These are phyloP conservation scores for Eubasilissa splendida DNA, from an alignment of 2,888 invertebrate species.

Conservation along the genomic window DNA sequence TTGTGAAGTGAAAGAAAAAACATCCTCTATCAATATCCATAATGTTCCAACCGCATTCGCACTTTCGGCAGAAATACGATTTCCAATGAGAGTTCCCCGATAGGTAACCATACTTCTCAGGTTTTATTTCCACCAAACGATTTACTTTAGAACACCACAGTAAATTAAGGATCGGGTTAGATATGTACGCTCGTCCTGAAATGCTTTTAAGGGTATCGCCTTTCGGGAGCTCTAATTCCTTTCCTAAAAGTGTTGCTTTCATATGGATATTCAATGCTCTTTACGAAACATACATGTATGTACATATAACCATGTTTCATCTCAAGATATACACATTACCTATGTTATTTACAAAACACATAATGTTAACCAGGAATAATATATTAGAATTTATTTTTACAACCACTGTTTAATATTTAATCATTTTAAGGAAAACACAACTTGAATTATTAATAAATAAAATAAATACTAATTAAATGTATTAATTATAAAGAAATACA, in stretches of 20 bases:
- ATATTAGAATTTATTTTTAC: too few relatives aligned
- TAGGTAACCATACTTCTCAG: background rate
- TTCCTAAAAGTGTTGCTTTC: constrained; percentile 26
- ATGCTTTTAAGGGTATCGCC: constrained; percentile 31
- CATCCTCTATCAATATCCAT: too few relatives aligned
- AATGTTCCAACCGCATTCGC: background rate
- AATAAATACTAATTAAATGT: too few relatives aligned
- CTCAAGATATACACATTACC: background rate
- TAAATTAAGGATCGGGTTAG: constrained; percentile 28
- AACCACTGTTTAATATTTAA: too few relatives aligned
- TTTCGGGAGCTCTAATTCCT: constrained; percentile 19
- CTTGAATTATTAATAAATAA: too few relatives aligned
- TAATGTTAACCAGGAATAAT: too few relatives aligned
- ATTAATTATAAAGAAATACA: too few relatives aligned
- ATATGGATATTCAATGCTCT: constrained; percentile 27
- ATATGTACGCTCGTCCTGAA: constrained; percentile 14
- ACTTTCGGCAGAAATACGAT: constrained; percentile 5
- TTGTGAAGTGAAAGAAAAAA: too few relatives aligned
- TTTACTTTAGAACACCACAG: constrained; percentile 20
- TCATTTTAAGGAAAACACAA: too few relatives aligned
- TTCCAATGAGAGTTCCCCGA: background rate
- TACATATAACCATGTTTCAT: background rate
- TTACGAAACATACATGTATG: background rate
- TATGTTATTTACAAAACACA: background rate
- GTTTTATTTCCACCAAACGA: constrained; percentile 20